Base-by-base conservation (phyloP, 2,113 vertebrate species). In the Podocnemis expansa region DNA sequence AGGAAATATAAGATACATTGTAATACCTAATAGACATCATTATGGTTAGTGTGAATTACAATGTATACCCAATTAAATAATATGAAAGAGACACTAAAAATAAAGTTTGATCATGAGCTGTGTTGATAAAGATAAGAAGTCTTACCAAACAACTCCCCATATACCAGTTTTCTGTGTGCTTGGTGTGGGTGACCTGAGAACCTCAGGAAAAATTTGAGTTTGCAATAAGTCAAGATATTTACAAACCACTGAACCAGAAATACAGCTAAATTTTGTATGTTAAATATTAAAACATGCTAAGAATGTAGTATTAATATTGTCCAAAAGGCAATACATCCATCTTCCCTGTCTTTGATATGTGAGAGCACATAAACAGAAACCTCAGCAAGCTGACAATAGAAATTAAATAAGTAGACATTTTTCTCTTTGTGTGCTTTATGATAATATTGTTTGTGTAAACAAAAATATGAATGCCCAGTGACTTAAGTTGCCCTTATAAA, bases 21-120 rank as follows among this genome's bases (percentile, higher is more conserved):
- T 95, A 81, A 97, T 95, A 95, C 41, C 86, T 96, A 96, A 96
- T 95, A 73, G 79, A 81, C 96, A 85, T 96, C 87, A 94, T 97
- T 97, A 93, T 97, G 95, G 81, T 78, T 95, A 96, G 84, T 88
- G 75, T 94, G 97, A 97, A 16, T 95, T 96, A 96, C 9, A 96
- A 70, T 90, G 80, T 97, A 89, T 97, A 89, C 56, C 80, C 94
- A 97, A 89, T 97, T 90, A 96, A 89, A 95, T 80, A 92, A 83
- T 94, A 91, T 95, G 94, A 87, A 89, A 96, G 8, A 19, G 78
- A 92, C 52, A 94, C 47, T 96, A 91, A 94, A 89, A 84, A 56
- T 91, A 88, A 96, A 95, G 83, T 94, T 22, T 70, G 52, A 88
- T 85, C 60, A 91, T 82, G 91, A 92, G 52, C 47, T 91, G n/a